Evolutionary conservation across 2,888 invertebrate genomes (phyloP).

Genomic region (Drosophila stalkeri): DNA sequence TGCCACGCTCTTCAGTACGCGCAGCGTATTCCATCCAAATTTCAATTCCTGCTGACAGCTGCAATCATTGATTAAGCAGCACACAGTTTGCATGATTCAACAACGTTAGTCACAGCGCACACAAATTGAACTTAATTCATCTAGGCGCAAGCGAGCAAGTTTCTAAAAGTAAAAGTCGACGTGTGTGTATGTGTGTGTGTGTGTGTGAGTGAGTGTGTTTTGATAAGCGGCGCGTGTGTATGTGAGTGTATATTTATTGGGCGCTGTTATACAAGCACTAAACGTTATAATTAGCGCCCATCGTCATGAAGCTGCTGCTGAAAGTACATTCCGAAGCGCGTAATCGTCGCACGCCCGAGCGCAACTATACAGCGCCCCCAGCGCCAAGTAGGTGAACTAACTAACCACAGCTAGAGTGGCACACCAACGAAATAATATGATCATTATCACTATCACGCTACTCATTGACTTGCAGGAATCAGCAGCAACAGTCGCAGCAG

Average conservation of each 20-base stretch:
- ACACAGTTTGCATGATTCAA: conserved; percentile 33
- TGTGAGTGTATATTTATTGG: conserved; percentile 9
- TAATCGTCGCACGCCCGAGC: conserved; percentile 39
- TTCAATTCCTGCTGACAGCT: neutral
- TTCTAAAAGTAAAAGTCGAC: conserved; percentile 1
- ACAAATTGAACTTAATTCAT: conserved; percentile 26
- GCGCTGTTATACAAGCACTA: conserved; percentile 21
- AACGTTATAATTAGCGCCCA: conserved; percentile 23
- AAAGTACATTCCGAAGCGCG: conserved; percentile 80
- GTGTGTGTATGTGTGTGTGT: neutral
- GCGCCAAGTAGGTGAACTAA: conserved; percentile 28
- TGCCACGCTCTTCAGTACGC: conserved; percentile 29
- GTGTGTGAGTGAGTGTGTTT: neutral
- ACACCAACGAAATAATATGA: neutral
- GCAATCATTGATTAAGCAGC: conserved; percentile 8
- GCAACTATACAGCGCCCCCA: conserved; percentile 55
- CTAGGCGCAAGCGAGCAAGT: conserved; percentile 2
- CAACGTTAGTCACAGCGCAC: conserved; percentile 33
- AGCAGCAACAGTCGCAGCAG: conserved; percentile 23
- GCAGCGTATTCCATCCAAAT: conserved; percentile 1
- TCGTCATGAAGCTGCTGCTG: conserved; percentile 82
- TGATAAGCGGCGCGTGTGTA: conserved; percentile 7
- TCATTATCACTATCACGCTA: neutral
- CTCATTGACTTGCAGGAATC: conserved; percentile 37
- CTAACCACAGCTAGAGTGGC: neutral